Base-by-base conservation (phyloP, 2,888 invertebrate species). In the Meta bourneti region DNA sequence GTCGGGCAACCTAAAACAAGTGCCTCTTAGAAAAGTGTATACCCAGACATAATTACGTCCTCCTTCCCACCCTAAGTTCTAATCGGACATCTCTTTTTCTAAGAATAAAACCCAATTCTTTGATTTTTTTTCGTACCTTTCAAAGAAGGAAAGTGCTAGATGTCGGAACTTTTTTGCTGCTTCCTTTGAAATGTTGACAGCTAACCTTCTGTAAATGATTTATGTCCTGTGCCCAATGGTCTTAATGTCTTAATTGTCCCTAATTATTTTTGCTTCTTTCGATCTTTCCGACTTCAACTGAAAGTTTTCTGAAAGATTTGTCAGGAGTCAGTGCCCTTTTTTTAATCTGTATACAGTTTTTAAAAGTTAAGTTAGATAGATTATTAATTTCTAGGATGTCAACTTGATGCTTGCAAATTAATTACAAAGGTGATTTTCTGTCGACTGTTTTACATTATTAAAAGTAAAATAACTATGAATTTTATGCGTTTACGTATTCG, bases 121-220 rank as follows among this genome's bases (percentile, higher is more conserved):
- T 77, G 70, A 51, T 20, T 7, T 16, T 54, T 48, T 69, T 34
- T 61, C 6, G 19, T 69, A 69, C 69, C 19, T n/a, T 13, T 20
- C 51, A 51, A 51, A 48, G 69, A 70, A 48, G 51, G 48, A 51
- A 52, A 51, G 48, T 48, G 48, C 48, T 81, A n/a, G 77, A 34
- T 34, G n/a, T 16, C 6, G 51, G 7, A 0, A 48, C 48, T 81
- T 81, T 70, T 52, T 19, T 7, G 9, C n/a, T n/a, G 51, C 49
- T 52, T 72, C 72, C 52, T 82, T n/a, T 71, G 9, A 72, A 82
- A 82, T 20, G 71, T 82, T 82, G 82, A 82, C 82, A 82, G 82
- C 71, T 71, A 82, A 82, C 82, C 82, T 82, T 72, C 82, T 70
- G 82, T 72, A 82, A 82, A 82, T 82, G 82, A 82, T 82, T 82